Percentiles rank a stretch among this genome's conserved stretches.
Conservation (phyloP, 2,797 vertebrate species). For the Dryobates pubescens region DNA sequence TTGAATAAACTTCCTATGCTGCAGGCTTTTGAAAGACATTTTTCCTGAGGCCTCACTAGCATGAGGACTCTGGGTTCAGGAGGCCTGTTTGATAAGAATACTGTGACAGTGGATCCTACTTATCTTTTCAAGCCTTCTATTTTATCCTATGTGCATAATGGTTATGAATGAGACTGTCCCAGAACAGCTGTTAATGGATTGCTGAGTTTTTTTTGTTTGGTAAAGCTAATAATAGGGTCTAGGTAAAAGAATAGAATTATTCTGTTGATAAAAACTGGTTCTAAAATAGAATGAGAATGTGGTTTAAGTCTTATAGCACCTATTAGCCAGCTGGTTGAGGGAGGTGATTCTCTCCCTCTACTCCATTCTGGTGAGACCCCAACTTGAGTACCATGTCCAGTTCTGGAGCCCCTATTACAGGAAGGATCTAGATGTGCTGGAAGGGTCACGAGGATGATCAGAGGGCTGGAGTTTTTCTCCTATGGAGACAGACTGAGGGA, state of each 20-base stretch:
- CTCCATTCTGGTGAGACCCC: too few relatives aligned
- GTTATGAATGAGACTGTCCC: neutral
- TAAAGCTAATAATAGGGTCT: neutral
- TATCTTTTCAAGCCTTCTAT: neutral
- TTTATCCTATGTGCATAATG: neutral
- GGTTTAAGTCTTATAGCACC: neutral
- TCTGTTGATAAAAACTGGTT: neutral
- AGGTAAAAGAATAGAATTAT: neutral
- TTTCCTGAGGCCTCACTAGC: neutral
- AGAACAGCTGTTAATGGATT: neutral
- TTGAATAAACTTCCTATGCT: neutral
- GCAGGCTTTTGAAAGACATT: neutral
- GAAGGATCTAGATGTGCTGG: too few relatives aligned
- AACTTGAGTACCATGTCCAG: too few relatives aligned
- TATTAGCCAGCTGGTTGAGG: neutral
- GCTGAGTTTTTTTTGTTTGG: neutral
- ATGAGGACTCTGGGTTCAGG: neutral
- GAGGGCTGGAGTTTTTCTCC: too few relatives aligned
- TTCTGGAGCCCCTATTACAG: too few relatives aligned
- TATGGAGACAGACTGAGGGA: too few relatives aligned
- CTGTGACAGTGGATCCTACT: rapidly evolving
- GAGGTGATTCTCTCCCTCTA: too few relatives aligned
- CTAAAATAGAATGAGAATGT: neutral
- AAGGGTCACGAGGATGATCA: too few relatives aligned
- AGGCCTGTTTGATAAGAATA: neutral